Base-by-base conservation (phyloP, 2,113 vertebrate genomes). In the Gracilinanus agilis region DNA sequence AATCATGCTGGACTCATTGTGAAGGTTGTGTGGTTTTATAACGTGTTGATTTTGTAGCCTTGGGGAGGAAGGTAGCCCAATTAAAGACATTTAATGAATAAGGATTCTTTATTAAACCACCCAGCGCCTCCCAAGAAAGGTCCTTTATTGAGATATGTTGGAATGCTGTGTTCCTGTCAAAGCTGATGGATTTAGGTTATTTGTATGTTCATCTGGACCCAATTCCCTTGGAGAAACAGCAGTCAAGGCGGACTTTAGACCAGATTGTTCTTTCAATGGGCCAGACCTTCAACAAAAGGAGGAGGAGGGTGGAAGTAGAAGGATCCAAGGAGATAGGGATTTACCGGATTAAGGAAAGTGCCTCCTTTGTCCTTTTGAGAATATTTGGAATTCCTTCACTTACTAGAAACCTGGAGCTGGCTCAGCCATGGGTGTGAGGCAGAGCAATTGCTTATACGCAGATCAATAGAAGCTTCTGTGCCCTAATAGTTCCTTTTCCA, bases 121-220 rank as follows among this genome's bases (percentile, higher is more conserved):
- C 92, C 96, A 90, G 95, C 54, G 96, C 97, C 97, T 96, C 94
- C 96, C 93, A 96, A 96, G 95, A 97, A 96, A 96, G 96, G 97
- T 96, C 90, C 96, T 98, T 98, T 98, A 95, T 96, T 97, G 97
- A 97, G 94, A 96, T 96, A 97, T 97, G 96, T 96, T 97, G 97
- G 94, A 98, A 95, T 96, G 95, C 94, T 95, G 10, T 96, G 24
- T 97, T 96, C 96, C 95, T 97, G 97, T 97, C 97, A 96, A 96
- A 94, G 92, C 92, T 97, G 97, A 98, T 98, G 95, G 97, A 97
- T 97, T 96, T 97, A 75, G 97, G 97, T 94, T 97, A 96, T 95
- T 90, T 92, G 53, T 95, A 95, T 97, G 96, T 97, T 98, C 98
- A 98, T 98, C 97, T 98, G 97, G 97, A 96, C 97, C 96, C 95